Conservation (phyloP, 2,888 invertebrate genomes). For the Lasioglossum figueresi region DNA sequence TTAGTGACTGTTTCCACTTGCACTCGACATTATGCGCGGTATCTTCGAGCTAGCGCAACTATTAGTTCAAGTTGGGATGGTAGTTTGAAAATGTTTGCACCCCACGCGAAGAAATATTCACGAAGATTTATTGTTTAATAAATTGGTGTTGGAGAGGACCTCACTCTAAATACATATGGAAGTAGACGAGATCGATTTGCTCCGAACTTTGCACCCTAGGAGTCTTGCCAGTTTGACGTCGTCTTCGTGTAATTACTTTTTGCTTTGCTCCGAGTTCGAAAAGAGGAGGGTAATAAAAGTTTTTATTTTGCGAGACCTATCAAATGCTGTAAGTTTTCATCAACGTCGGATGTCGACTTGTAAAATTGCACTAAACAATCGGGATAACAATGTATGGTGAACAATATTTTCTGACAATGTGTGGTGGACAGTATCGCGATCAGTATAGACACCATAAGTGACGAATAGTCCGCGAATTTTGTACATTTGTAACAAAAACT, state of each 20-base stretch:
- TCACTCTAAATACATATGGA: background rate
- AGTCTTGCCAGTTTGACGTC: background rate
- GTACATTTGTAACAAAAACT: too few relatives aligned
- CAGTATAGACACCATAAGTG: too few relatives aligned
- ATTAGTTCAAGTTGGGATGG: background rate
- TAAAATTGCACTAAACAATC: background rate
- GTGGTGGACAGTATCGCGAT: too few relatives aligned
- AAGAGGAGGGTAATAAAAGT: background rate
- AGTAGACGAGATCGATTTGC: background rate
- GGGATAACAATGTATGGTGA: too few relatives aligned
- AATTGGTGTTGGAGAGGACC: background rate
- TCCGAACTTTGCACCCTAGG: background rate
- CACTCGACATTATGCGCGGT: background rate
- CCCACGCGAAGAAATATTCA: background rate
- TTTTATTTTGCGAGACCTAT: background rate
- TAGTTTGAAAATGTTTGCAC: background rate
- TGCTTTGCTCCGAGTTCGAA: background rate
- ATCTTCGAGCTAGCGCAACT: background rate
- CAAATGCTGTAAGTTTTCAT: background rate
- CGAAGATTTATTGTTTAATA: background rate
- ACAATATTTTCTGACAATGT: background rate
- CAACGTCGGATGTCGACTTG: background rate
- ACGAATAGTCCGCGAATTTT: too few relatives aligned
- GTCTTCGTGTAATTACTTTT: background rate
- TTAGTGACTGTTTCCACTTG: conserved; percentile 10